Conservation (phyloP, 1,140 invertebrate species). For the Drosophila pruinosa region DNA sequence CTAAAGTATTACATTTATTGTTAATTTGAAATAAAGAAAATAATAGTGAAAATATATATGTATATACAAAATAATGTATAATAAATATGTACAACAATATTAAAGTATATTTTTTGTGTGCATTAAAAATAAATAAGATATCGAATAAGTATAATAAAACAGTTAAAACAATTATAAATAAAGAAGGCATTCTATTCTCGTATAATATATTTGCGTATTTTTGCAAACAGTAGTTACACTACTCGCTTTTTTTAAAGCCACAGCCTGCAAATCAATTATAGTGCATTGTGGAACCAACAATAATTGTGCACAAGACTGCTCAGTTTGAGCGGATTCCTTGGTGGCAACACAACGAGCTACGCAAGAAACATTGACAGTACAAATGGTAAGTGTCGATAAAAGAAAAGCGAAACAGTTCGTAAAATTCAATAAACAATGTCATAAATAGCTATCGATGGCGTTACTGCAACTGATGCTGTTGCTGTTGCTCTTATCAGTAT, state of each 20-base stretch:
- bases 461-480: slow-evolving; percentile 18
- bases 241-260: not conserved
- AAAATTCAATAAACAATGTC: slow-evolving; percentile 1
- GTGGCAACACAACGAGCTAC: slow-evolving; percentile 18
- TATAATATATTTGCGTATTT: too few species aligned
- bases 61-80: too few species aligned
- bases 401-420: not conserved
- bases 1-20: too few species aligned
- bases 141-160: too few species aligned
- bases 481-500: slow-evolving; percentile 32
- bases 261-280: slow-evolving; percentile 59
- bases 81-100: too few species aligned
- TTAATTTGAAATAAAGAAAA: too few species aligned
- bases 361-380: slow-evolving; percentile 29
- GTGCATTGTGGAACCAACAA: not conserved
- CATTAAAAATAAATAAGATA: too few species aligned
- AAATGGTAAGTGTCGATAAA: slow-evolving; percentile 36
- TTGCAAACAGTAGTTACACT: not conserved
- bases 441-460: slow-evolving; percentile 31
- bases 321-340: slow-evolving; percentile 38
- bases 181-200: too few species aligned
- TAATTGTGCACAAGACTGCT: not conserved
- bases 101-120: too few species aligned
- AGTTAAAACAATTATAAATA: too few species aligned
- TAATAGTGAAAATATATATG: too few species aligned